These are phyloP conservation scores for Melanaphis sacchari DNA, from an alignment of 1,140 invertebrate genomes.

Conservation along the genomic window DNA sequence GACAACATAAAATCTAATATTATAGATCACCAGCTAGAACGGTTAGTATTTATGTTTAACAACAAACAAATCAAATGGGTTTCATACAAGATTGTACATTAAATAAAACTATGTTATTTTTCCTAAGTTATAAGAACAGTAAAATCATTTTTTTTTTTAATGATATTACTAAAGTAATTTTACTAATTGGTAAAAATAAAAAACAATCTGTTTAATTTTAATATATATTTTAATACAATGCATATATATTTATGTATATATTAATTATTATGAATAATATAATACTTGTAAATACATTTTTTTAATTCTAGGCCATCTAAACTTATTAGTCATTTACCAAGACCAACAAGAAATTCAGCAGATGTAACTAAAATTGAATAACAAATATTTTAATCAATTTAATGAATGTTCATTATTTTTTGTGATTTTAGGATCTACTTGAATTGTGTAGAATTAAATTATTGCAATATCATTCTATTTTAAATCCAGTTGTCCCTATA, in stretches of 20 bases:
- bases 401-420: background rate
- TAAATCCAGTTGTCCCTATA: constrained; percentile 32
- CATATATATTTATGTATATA: background rate
- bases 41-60: constrained; percentile 6
- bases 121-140: background rate
- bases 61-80: background rate
- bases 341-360: background rate
- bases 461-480: constrained; percentile 38
- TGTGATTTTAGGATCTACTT: background rate
- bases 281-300: background rate
- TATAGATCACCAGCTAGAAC: background rate
- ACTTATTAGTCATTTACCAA: constrained; percentile 8
- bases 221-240: background rate
- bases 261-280: background rate
- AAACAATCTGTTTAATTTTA: background rate
- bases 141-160: background rate
- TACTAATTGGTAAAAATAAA: background rate
- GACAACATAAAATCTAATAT: background rate
- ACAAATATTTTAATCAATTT: background rate
- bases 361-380: constrained; percentile 30
- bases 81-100: background rate
- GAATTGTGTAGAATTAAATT: constrained; percentile 41
- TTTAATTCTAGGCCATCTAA: constrained; percentile 39
- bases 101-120: too few species aligned
- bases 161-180: background rate